Evolutionary conservation across 2,113 vertebrate species (phyloP), one percentile per base, ranked within the genome.

Genomic region (Probosciger aterrimus): DNA sequence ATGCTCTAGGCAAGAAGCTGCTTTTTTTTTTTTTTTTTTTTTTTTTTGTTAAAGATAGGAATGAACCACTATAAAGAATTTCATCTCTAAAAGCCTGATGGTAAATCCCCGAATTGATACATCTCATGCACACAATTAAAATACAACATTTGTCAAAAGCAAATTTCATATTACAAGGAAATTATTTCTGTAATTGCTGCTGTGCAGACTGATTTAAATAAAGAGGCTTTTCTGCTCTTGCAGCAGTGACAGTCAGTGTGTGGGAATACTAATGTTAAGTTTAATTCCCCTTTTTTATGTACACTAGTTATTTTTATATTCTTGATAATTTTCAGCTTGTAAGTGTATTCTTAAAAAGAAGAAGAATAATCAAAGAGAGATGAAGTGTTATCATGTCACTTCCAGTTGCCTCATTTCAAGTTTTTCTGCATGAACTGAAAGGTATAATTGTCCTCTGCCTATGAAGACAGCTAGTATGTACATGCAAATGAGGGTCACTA

Each of bases 391-490:
- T 90, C 80, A 93, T 37, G 23, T 88, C 23, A 94, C 43, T 76
- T 86, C 59, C 59, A 95, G 57, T 90, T 95, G 37, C 82, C 37
- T 13, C 69, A 63, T 65, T 91, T 82, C 35, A 97, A 92, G 93
- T 33, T 60, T 49, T 78, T 89, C 50, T 91, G 80, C 33, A 69
- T 50, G 80, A 92, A 70, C n/a, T 93, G 88, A 97, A 84, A 96
- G 75, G 69, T 88, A 35, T 33, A 86, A 97, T 85, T 83, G 95
- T 93, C 87, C 93, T 90, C 90, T 95, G 86, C 69, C 82, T 76
- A 70, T 89, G 90, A 89, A 96, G 89, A 76, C 88, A 94, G 84
- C 93, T 87, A 71, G 86, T 79, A 87, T 88, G 90, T 68, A 90
- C 23, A 95, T 88, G 86, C 64, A 96, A 95, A 96, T 88, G 19